Evolutionary conservation across 2,888 invertebrate species (phyloP), one percentile per base, ranked within the genome.

Genomic region (Drosophila planitibia): DNA sequence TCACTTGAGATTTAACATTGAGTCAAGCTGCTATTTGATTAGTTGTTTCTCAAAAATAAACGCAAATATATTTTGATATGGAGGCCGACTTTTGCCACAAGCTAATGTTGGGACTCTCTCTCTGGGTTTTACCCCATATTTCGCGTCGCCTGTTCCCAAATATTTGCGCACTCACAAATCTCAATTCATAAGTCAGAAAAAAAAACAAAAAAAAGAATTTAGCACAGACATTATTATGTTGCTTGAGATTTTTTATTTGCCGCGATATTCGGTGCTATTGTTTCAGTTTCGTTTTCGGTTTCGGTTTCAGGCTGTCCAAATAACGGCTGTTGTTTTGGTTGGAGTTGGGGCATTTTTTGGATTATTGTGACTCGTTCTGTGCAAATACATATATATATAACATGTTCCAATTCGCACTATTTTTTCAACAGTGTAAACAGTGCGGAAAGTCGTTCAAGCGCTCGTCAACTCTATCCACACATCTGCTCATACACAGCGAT

Each of bases 361-460:
- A n/a, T 14, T 4, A 61, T 67, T 70, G 51, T 78, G 70, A 67
- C 72, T 79, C 53, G 63, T 51, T 64, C 9, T 66, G 25, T 51
- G 66, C 52, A 69, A 74, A 66, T 69, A 68, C 53, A 67, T 12
- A 37, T 6, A 37, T 19, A 37, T 10, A 61, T 66, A 65, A 79
- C 53, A 30, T 62, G 67, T 37, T 82, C 66, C 58, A 61, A 73
- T 82, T 79, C 19, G 61, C 14, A 54, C 37, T 74, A 30, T n/a
- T 69, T 71, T 71, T 22, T 16, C 91, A 92, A 7, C 85, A 93
- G 93, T 99, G 99, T 94, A 97, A 98, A 93, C 98, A 99, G 93
- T 99, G 99, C 92, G 99, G 99, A 35, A 99, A 99, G 94, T 96
- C 97, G 16, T 99, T 99, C 95, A 98, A 99, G 93, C 94, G 99